A percentile compares a stretch with the other conserved stretches of the same genome.
These are phyloP conservation scores for Luidia sarsii DNA, from an alignment of 53 echinoderm and acorn worm species.

Conservation along the genomic window DNA sequence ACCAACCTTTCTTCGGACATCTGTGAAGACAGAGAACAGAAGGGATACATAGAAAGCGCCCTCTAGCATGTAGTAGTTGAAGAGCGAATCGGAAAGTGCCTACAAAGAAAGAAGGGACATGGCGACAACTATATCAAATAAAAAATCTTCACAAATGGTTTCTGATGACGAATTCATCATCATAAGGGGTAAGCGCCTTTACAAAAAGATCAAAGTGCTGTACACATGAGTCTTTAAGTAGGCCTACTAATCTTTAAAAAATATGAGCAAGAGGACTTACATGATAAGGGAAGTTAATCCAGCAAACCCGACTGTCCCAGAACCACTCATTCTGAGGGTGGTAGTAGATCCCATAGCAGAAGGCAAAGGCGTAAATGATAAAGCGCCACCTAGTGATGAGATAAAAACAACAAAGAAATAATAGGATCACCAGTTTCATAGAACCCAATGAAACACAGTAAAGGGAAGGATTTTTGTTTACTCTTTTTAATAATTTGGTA, in stretches of 20 bases:
- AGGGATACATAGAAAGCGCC: slow-evolving; percentile 83
- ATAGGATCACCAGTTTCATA: no score
- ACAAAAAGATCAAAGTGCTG: no score
- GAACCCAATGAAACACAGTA: no score
- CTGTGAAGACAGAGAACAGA: slow-evolving; percentile 76
- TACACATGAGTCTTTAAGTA: neutral
- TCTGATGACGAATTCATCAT: no score
- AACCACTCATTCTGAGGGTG: slow-evolving; percentile 81
- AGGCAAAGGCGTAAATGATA: slow-evolving; percentile 71
- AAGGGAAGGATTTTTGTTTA: no score
- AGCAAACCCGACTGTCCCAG: slow-evolving; percentile 76
- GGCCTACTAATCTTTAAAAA: no score
- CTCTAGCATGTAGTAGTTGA: slow-evolving; percentile 91
- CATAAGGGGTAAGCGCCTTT: no score
- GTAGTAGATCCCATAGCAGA: slow-evolving; percentile 69
- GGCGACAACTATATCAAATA: neutral
- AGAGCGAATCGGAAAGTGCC: slow-evolving; percentile 67
- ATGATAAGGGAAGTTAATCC: slow-evolving; percentile 88
- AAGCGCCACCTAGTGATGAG: slow-evolving; percentile 98
- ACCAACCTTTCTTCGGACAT: slow-evolving; percentile 89
- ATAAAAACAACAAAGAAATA: no score
- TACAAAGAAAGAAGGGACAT: no score
- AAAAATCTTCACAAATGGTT: neutral
- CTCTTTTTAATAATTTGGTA: no score
- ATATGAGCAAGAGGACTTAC: slow-evolving; percentile 58